phyloP scores from a whole-genome alignment of 2,888 invertebrate genomes.

The Apodemia hepburni region DNA sequence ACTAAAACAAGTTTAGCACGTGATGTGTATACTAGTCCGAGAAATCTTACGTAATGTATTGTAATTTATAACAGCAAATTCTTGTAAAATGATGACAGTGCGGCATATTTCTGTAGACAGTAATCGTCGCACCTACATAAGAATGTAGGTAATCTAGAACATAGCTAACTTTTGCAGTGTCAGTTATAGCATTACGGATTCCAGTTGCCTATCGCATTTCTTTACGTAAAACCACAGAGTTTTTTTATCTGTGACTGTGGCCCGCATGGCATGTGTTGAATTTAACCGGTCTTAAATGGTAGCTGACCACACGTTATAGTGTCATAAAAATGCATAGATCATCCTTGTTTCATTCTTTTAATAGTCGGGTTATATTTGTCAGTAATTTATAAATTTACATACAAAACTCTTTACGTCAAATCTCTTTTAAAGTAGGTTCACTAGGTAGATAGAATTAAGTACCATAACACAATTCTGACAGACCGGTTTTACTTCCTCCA shows the following conservation, averaged over 20 bases:
- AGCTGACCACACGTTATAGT: not conserved
- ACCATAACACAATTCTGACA: no score
- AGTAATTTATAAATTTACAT: no score
- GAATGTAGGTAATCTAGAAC: conserved; percentile 11
- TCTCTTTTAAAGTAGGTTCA: no score
- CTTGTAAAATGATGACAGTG: conserved; percentile 45
- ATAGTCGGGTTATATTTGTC: no score
- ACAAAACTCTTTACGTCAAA: no score
- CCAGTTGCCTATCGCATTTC: conserved; percentile 25
- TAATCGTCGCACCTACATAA: conserved; percentile 14
- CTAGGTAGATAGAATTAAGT: no score
- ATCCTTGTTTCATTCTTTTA: not conserved
- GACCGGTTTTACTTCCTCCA: no score
- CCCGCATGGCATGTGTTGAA: conserved; percentile 56
- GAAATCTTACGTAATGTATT: conserved; percentile 51
- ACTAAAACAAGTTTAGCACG: conserved; percentile 48
- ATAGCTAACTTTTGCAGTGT: conserved; percentile 10
- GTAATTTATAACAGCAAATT: conserved; percentile 48
- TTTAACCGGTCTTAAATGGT: conserved; percentile 38
- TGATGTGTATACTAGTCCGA: conserved; percentile 52
- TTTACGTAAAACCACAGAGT: conserved; percentile 30
- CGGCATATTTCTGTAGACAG: conserved; percentile 10
- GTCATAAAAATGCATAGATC: conserved; percentile 1
- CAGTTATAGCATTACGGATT: conserved; percentile 10
- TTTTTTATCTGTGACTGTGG: conserved; percentile 22